Evolutionary conservation across 2,888 invertebrate species (phyloP).

Genomic region (Petrolisthes cinctipes): DNA sequence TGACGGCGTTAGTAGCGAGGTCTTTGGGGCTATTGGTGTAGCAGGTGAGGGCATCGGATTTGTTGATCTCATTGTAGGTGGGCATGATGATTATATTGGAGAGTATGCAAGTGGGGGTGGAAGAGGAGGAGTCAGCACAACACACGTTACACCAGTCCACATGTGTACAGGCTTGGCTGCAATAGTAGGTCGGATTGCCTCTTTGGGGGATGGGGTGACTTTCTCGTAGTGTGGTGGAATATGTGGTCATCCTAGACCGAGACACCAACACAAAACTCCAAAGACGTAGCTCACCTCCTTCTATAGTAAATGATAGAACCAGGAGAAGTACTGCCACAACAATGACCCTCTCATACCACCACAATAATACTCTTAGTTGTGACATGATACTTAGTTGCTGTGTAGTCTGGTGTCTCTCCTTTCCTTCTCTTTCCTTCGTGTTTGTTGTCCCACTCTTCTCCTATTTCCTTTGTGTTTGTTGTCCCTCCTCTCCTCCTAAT

Average conservation of each 20-base stretch:
- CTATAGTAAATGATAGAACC: neutral
- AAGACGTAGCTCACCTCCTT: neutral
- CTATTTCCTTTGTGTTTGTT: too few relatives aligned
- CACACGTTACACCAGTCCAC: neutral
- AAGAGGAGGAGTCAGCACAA: neutral
- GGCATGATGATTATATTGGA: neutral
- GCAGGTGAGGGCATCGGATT: neutral
- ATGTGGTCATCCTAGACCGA: neutral
- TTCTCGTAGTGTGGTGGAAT: neutral
- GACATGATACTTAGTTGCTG: too few relatives aligned
- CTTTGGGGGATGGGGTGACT: neutral
- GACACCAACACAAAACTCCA: neutral
- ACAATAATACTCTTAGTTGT: too few relatives aligned
- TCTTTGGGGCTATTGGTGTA: neutral
- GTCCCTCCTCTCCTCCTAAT: too few relatives aligned
- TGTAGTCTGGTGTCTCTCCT: too few relatives aligned
- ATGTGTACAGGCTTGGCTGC: neutral
- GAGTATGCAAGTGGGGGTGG: neutral
- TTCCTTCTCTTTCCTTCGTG: too few relatives aligned
- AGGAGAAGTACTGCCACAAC: neutral
- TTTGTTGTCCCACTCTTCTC: too few relatives aligned
- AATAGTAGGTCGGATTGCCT: neutral
- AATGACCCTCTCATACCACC: neutral
- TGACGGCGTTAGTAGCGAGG: neutral
- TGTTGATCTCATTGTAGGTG: neutral